Percentiles rank a stretch among this genome's conserved stretches.
Evolutionary conservation across 2,797 vertebrate genomes (phyloP).

Genomic region (Ciconia nigra): DNA sequence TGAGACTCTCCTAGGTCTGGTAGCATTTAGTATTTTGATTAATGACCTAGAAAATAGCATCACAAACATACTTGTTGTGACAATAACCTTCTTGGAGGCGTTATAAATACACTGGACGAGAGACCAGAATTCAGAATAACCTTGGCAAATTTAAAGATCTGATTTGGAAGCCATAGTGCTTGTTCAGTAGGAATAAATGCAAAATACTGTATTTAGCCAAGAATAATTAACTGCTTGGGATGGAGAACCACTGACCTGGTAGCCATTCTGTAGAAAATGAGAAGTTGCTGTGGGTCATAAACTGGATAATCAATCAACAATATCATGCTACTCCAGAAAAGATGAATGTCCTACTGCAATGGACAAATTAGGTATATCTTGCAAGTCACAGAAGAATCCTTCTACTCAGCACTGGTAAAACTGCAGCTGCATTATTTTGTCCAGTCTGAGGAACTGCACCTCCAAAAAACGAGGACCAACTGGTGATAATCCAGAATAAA

Average conservation of each 20-base stretch:
- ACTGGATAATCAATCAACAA: neutral
- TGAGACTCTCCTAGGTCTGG: neutral
- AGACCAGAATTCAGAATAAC: neutral
- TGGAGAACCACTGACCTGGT: neutral
- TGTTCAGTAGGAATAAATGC: neutral
- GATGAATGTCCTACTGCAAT: neutral
- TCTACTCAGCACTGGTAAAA: neutral
- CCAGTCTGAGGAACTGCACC: neutral
- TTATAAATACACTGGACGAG: neutral
- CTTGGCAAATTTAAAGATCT: neutral
- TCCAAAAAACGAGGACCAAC: neutral
- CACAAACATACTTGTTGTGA: neutral
- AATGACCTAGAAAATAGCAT: neutral
- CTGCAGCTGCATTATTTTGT: neutral
- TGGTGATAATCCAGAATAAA: neutral
- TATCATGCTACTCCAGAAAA: neutral
- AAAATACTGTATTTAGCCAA: neutral
- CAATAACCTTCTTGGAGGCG: neutral
- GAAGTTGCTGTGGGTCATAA: neutral
- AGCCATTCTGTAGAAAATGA: neutral
- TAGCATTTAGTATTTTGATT: neutral
- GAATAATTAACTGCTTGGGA: neutral
- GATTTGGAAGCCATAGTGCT: neutral
- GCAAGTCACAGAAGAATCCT: neutral
- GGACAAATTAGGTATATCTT: neutral